Conservation (phyloP, 2,888 invertebrate species). For the Mellilla xanthometata region DNA sequence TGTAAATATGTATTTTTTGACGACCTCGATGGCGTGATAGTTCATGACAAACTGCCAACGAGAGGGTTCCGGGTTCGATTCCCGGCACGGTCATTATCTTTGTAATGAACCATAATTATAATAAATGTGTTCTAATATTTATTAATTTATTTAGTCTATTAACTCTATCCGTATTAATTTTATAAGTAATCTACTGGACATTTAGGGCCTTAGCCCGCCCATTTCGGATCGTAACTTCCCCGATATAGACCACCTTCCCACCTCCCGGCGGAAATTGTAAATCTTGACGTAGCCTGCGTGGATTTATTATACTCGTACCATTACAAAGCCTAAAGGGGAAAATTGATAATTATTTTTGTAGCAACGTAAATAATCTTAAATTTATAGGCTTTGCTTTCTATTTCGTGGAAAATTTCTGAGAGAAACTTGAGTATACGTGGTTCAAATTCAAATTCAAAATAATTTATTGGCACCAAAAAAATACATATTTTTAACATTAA, state of each 20-base stretch:
- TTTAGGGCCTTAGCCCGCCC: slow-evolving; percentile 1
- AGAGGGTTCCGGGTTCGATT: no score
- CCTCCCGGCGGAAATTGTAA: slow-evolving; percentile 53
- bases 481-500: no score
- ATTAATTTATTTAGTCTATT: no score
- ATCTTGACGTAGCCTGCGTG: slow-evolving; percentile 44
- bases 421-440: slow-evolving; percentile 2
- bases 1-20: no score
- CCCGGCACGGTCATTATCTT: no score
- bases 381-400: slow-evolving; percentile 7
- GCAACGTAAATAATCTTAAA: slow-evolving; percentile 31
- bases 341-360: slow-evolving; percentile 49
- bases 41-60: no score
- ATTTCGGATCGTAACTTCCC: slow-evolving; percentile 41
- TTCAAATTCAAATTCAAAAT: no score
- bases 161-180: no score
- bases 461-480: no score
- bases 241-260: slow-evolving; percentile 38
- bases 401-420: background rate
- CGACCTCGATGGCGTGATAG: no score
- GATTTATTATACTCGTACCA: slow-evolving; percentile 54
- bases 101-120: no score
- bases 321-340: slow-evolving; percentile 45
- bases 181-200: background rate
- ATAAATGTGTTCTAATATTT: no score